A percentile compares a stretch with the other conserved stretches of the same genome.
phyloP scores from a whole-genome alignment of 1,140 invertebrate genomes.

The Aphelenchoides fujianensis region DNA sequence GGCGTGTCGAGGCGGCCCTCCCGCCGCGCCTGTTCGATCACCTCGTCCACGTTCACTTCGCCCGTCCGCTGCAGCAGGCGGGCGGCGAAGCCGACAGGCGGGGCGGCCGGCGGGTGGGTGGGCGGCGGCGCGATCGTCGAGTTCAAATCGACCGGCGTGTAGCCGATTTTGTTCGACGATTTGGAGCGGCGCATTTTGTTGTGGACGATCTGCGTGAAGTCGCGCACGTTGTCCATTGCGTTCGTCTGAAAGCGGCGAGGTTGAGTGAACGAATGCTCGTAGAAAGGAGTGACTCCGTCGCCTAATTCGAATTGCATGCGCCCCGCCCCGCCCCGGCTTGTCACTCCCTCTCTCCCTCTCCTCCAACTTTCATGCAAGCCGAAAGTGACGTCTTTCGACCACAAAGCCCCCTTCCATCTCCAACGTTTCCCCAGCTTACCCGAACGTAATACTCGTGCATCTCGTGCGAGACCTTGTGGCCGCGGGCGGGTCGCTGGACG shows the following conservation, averaged over 20 bases:
- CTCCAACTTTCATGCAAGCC: no score
- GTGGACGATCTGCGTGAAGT: slow-evolving; percentile 91
- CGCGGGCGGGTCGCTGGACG: slow-evolving; percentile 88
- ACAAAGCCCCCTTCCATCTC: slow-evolving; percentile 1
- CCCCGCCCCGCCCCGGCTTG: no score
- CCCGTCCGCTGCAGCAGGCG: not conserved
- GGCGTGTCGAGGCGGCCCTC: not conserved
- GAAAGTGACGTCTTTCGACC: no score
- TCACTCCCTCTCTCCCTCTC: no score
- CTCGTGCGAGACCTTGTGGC: slow-evolving; percentile 94
- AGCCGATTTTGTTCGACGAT: slow-evolving; percentile 70
- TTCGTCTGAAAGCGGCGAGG: slow-evolving; percentile 80
- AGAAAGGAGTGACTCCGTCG: no score
- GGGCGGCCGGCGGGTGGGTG: no score
- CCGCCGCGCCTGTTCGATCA: not conserved
- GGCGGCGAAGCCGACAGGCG: not conserved
- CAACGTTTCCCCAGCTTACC: slow-evolving; percentile 67
- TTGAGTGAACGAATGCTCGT: not conserved
- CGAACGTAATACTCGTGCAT: slow-evolving; percentile 99
- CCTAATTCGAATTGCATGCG: slow-evolving; percentile 2
- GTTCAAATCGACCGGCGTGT: slow-evolving; percentile 75
- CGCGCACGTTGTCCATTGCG: slow-evolving; percentile 92
- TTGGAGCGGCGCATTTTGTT: slow-evolving; percentile 81
- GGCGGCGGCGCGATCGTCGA: not conserved
- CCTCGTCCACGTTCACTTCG: not conserved